A percentile compares a stretch with the other conserved stretches of the same genome.
Conservation (phyloP, 1,140 invertebrate species). For the Mycetomoellerius zeteki region DNA sequence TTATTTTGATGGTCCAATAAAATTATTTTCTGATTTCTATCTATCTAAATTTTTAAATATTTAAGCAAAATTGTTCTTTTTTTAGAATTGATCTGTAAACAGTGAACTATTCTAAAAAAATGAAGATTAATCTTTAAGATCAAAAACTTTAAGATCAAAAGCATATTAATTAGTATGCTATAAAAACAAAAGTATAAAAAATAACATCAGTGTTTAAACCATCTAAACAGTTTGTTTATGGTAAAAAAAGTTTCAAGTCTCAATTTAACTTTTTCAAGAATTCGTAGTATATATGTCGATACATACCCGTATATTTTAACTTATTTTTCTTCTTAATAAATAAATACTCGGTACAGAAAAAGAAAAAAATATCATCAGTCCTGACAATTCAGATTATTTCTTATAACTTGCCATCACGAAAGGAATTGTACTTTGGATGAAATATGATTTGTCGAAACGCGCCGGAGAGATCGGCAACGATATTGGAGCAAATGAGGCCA, state of each 20-base stretch:
- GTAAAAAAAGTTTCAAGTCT: neutral
- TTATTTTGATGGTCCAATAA: too few species aligned
- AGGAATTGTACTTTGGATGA: neutral
- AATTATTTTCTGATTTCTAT: too few species aligned
- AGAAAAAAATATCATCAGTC: neutral
- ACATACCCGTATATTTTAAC: neutral
- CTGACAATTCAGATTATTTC: neutral
- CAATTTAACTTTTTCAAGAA: neutral
- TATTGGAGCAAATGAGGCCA: constrained; percentile 27
- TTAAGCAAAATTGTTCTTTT: too few species aligned
- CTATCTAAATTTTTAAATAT: too few species aligned
- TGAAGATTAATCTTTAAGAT: neutral
- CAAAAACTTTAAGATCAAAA: neutral
- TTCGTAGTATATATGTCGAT: neutral
- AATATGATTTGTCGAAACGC: constrained; percentile 35
- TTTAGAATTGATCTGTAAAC: neutral
- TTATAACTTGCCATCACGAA: neutral
- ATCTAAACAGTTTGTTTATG: neutral
- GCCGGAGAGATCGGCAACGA: neutral
- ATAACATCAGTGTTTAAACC: neutral
- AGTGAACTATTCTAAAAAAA: neutral
- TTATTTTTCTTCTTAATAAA: constrained; percentile 4
- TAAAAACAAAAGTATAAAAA: constrained; percentile 7
- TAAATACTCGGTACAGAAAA: neutral
- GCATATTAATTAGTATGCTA: neutral